phyloP scores from a whole-genome alignment of 1,140 invertebrate genomes.

The Trichonephila clavipes region DNA sequence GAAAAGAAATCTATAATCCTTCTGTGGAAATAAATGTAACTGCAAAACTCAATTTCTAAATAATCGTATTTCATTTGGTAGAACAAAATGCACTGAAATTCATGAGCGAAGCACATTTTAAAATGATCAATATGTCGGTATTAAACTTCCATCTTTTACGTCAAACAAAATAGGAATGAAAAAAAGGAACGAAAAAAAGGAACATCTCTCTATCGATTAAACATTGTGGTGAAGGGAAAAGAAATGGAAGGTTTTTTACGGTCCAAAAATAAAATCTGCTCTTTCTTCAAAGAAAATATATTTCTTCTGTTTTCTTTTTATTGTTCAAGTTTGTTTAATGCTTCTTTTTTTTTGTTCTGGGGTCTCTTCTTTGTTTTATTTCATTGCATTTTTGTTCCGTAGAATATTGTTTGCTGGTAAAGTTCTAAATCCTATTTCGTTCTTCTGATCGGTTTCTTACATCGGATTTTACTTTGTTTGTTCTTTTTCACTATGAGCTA shows the following conservation, averaged over 20 bases:
- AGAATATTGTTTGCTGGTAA: neutral
- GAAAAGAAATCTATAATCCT: too few relatives aligned
- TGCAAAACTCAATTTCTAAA: neutral
- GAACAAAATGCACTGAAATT: neutral
- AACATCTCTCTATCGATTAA: neutral
- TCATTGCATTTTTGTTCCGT: neutral
- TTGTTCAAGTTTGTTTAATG: neutral
- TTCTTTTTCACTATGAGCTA: neutral
- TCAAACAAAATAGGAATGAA: neutral
- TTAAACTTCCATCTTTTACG: conserved; percentile 10
- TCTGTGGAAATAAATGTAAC: too few relatives aligned
- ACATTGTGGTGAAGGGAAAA: neutral
- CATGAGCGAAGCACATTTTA: neutral
- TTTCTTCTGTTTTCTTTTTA: neutral
- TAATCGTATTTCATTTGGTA: neutral
- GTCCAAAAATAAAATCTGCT: neutral
- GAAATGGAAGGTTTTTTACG: neutral
- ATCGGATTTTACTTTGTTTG: neutral
- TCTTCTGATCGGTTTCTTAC: conserved; percentile 2
- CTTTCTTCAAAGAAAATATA: neutral
- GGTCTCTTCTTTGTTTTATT: neutral
- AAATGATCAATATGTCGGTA: neutral
- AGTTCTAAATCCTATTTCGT: neutral
- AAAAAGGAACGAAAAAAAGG: too few relatives aligned
- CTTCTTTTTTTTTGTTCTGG: neutral